Evolutionary conservation across 2,113 vertebrate species (phyloP).

Genomic region (Notarius quadriscutis): DNA sequence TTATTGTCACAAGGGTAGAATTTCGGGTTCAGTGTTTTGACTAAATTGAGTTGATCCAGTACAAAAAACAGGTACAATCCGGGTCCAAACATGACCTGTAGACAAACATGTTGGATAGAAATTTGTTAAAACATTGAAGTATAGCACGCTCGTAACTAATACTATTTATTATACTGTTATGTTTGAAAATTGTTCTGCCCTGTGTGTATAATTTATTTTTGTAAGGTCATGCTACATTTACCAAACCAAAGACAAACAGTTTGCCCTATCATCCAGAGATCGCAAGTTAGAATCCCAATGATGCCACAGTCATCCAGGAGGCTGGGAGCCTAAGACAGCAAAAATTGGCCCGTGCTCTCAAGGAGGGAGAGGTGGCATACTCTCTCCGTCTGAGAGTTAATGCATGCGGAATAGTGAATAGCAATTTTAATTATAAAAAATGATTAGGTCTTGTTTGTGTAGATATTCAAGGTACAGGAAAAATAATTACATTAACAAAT

Average conservation of each 20-base stretch:
- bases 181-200: not conserved
- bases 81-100: constrained; percentile 57
- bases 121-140: not conserved
- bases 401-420: no score
- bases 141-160: not conserved
- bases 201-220: not conserved
- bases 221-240: not conserved
- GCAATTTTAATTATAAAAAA: no score
- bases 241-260: not conserved
- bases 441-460: not conserved
- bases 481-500: not conserved
- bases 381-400: no score
- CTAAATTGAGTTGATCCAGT: constrained; percentile 54
- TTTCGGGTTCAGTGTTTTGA: constrained; percentile 54
- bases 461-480: not conserved
- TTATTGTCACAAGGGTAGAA: constrained; percentile 75
- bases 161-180: not conserved
- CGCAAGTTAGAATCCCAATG: no score
- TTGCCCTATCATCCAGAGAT: no score
- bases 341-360: no score
- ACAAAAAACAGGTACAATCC: constrained; percentile 52
- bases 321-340: no score
- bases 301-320: no score
- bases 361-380: no score
- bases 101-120: not conserved